Base-by-base conservation (phyloP, 2,113 vertebrate genomes). In the Eudyptes chrysolophus region DNA sequence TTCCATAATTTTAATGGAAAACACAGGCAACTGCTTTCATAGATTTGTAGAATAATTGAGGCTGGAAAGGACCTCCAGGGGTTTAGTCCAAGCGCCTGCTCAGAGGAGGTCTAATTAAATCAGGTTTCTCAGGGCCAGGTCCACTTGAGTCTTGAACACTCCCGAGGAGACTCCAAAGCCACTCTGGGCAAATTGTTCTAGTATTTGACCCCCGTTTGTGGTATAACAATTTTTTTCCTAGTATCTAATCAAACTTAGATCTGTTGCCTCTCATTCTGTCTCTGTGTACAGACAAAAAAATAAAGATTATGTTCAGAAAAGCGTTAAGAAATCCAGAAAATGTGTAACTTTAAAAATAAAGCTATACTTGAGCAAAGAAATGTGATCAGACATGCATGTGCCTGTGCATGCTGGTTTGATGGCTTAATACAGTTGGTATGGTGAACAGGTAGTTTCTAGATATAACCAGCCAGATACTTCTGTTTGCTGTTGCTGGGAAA, bases 221-320 rank as follows among this genome's bases (percentile, higher is more conserved):
- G 4, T 44, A 12, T 8, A 60, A 29, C 3, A 1, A 51, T n/a
- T 84, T 48, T 78, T 69, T 84, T 36, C 16, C 17, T 61, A 42
- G 3, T 30, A 40, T 36, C 14, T 46, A 68, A 38, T 22, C n/a
- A 22, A 79, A 8, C 2, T 83, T 49, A 48, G 16, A 32, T 58
- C 16, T 62, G 1, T 71, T 95, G 27, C 12, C 26, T 30, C 7
- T 66, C 18, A 21, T 79, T 85, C 16, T 69, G 5, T 38, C 10
- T 72, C 29, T n/a, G 1, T 51, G 7, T 27, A 30, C 1, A 0
- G 30, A 18, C 1, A 11, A 36, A 11, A 30, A 19, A 57, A 16
- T 13, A 36, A 30, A 6, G 3, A 17, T 36, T n/a, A 14, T 48
- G 9, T 77, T 65, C 24, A 70, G 69, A 71, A 82, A 68, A 81